Percentiles rank a stretch among this genome's conserved stretches.
Conservation (phyloP, 2,888 invertebrate genomes). For the Orthonevra nobilis region DNA sequence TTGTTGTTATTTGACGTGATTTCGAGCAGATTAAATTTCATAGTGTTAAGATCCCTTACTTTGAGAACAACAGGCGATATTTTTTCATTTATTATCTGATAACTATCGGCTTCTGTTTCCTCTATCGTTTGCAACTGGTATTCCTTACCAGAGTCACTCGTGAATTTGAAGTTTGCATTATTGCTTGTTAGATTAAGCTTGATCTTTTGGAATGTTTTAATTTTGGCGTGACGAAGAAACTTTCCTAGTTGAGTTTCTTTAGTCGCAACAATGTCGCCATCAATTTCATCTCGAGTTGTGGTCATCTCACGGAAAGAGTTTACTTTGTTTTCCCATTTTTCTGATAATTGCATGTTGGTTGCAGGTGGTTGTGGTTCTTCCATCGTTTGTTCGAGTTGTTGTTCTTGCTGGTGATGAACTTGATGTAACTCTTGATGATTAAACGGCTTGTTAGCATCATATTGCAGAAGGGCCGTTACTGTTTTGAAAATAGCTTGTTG, state of each 20-base stretch:
- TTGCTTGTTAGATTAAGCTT: constrained; percentile 76
- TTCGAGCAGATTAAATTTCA: constrained; percentile 53
- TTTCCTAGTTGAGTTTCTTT: constrained; percentile 73
- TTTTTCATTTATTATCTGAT: constrained; percentile 77
- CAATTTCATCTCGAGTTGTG: constrained; percentile 18
- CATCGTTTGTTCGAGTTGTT: constrained; percentile 66
- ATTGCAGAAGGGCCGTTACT: constrained; percentile 77
- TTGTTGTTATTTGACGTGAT: constrained; percentile 52
- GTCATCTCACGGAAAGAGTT: constrained; percentile 40
- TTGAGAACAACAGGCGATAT: constrained; percentile 58
- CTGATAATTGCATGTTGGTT: constrained; percentile 73
- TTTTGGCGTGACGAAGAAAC: constrained; percentile 77
- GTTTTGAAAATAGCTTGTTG: constrained; percentile 77
- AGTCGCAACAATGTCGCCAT: constrained; percentile 13
- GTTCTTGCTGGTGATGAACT: constrained; percentile 76
- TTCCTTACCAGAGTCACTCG: constrained; percentile 22
- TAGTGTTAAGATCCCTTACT: constrained; percentile 56
- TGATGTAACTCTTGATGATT: constrained; percentile 80
- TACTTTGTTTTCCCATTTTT: constrained; percentile 61
- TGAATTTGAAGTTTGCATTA: constrained; percentile 49
- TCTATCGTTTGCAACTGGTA: constrained; percentile 76
- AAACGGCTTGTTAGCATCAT: constrained; percentile 77
- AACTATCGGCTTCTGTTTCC: constrained; percentile 77
- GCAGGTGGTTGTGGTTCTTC: constrained; percentile 76
- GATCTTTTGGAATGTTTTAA: constrained; percentile 78